Percentiles rank a stretch among this genome's conserved stretches.
Conservation (phyloP, 2,888 invertebrate genomes). For the Morpho achilles region DNA sequence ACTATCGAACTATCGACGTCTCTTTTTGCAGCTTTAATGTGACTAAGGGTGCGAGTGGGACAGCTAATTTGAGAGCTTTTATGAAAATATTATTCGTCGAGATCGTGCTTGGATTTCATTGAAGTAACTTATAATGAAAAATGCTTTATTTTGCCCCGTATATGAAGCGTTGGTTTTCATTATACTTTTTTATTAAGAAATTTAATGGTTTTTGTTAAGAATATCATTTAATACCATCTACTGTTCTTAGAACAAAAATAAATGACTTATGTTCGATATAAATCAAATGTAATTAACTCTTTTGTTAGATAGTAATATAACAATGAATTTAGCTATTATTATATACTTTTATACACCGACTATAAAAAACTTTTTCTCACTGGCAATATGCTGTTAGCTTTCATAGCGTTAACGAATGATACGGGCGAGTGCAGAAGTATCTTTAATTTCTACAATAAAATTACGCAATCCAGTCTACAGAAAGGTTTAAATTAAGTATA, state of each 20-base stretch:
- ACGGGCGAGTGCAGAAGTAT: too few relatives aligned
- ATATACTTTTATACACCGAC: too few relatives aligned
- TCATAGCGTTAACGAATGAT: too few relatives aligned
- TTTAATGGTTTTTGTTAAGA: conserved; percentile 1
- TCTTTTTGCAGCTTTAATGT: conserved; percentile 34
- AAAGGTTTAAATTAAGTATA: too few relatives aligned
- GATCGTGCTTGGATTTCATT: conserved; percentile 27
- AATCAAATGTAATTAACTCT: too few relatives aligned
- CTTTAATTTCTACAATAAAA: too few relatives aligned
- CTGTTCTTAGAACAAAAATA: background rate
- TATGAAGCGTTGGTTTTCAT: conserved; percentile 7
- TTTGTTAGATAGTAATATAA: too few relatives aligned
- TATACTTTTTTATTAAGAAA: conserved; percentile 1
- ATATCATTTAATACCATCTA: background rate
- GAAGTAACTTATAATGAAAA: conserved; percentile 18
- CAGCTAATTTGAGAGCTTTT: conserved; percentile 35
- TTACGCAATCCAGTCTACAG: too few relatives aligned
- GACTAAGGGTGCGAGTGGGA: conserved; percentile 31
- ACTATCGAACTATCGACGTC: conserved; percentile 35
- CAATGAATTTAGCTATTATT: too few relatives aligned
- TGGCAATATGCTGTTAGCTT: too few relatives aligned
- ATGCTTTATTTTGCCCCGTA: conserved; percentile 16
- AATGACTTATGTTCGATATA: background rate
- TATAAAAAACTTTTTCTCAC: too few relatives aligned
- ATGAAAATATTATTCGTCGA: conserved; percentile 40